Conservation (phyloP, 2,113 vertebrate genomes). For the Apistogramma diplotaenia region DNA sequence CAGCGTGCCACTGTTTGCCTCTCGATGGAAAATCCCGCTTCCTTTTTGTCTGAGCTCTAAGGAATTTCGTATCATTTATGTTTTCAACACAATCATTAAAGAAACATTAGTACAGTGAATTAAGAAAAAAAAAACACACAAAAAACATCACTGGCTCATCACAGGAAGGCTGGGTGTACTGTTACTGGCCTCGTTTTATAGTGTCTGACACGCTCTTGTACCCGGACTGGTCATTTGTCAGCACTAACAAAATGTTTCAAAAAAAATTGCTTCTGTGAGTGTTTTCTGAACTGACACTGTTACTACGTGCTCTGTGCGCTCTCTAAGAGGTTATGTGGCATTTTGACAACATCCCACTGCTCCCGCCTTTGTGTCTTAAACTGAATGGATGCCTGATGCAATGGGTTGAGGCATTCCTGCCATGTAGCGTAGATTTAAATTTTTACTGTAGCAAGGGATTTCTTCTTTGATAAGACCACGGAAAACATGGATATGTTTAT, state of each 20-base stretch:
- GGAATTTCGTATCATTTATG: background rate
- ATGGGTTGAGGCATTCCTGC: background rate
- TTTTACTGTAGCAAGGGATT: background rate
- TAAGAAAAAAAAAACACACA: background rate
- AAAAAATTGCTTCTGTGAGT: background rate
- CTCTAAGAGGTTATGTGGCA: background rate
- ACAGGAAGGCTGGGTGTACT: background rate
- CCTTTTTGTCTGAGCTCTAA: background rate
- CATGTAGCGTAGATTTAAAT: background rate
- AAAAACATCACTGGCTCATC: background rate
- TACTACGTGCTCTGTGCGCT: background rate
- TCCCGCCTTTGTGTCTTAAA: background rate
- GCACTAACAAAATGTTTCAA: background rate
- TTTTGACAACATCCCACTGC: background rate
- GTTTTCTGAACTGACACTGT: constrained; percentile 2
- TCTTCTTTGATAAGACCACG: background rate
- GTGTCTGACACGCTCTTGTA: background rate
- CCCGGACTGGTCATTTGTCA: background rate
- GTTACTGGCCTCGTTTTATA: background rate
- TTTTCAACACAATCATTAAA: background rate
- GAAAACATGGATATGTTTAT: background rate
- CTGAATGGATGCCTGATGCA: background rate
- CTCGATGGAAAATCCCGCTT: background rate
- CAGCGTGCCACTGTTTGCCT: background rate
- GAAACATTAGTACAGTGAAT: background rate